Evolutionary conservation across 2,797 vertebrate genomes (phyloP).

Genomic region (Enteromius anoplus): DNA sequence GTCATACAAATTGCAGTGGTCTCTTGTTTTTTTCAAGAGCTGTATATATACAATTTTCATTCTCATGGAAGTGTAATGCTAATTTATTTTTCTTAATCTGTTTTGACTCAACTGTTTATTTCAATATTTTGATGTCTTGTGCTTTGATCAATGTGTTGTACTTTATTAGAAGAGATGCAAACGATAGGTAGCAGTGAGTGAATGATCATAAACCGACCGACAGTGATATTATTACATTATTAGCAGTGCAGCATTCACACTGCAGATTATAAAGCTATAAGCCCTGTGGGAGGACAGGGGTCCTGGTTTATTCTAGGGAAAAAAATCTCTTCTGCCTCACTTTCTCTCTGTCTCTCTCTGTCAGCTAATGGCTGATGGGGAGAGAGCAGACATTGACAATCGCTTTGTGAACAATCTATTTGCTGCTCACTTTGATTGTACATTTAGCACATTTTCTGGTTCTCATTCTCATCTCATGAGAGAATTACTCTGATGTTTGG

Average conservation of each 20-base stretch:
- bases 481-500: conserved; percentile 30
- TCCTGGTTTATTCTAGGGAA: conserved; percentile 9
- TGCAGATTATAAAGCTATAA: conserved; percentile 33
- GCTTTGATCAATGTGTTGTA: background rate
- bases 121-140: background rate
- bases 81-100: background rate
- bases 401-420: background rate
- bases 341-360: conserved; percentile 11
- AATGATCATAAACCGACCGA: background rate
- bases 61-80: background rate
- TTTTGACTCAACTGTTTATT: conserved; percentile 3
- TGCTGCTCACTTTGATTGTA: conserved; percentile 24
- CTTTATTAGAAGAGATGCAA: background rate
- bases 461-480: conserved; percentile 34
- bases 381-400: conserved; percentile 18
- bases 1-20: no score
- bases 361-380: background rate
- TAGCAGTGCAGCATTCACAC: conserved; percentile 23
- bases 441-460: conserved; percentile 27
- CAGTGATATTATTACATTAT: conserved; percentile 15
- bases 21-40: no score
- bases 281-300: conserved; percentile 28
- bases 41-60: background rate
- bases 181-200: background rate
- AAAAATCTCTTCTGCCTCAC: conserved; percentile 1